Conservation (phyloP, 2,888 invertebrate genomes). For the Hydriomena furcata region DNA sequence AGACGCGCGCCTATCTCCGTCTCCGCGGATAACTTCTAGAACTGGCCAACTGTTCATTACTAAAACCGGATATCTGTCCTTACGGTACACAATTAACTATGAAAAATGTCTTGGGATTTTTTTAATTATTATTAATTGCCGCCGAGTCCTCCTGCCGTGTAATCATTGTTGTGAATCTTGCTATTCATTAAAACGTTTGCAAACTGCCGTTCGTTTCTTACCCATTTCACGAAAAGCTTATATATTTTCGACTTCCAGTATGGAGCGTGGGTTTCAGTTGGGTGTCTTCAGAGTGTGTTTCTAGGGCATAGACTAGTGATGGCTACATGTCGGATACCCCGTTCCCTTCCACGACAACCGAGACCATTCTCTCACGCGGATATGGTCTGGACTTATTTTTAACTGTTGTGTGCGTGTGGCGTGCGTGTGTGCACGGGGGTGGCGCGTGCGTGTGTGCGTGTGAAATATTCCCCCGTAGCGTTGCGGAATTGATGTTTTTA, state of each 20-base stretch:
- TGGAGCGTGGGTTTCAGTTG: not conserved
- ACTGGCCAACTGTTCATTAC: slow-evolving; percentile 59
- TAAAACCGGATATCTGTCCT: slow-evolving; percentile 54
- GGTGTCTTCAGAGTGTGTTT: slow-evolving; percentile 11
- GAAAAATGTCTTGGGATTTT: slow-evolving; percentile 23
- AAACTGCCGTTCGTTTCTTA: not conserved
- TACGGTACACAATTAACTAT: slow-evolving; percentile 31
- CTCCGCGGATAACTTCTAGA: slow-evolving; percentile 77
- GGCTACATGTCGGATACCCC: slow-evolving; percentile 44
- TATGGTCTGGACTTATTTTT: slow-evolving; percentile 77
- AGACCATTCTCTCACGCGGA: slow-evolving; percentile 75
- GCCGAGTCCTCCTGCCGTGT: slow-evolving; percentile 6
- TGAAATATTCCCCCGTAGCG: slow-evolving; percentile 77
- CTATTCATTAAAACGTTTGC: slow-evolving; percentile 4
- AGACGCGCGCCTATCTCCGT: slow-evolving; percentile 72
- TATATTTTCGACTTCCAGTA: not conserved
- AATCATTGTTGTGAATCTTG: slow-evolving; percentile 19
- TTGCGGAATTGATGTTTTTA: slow-evolving; percentile 81
- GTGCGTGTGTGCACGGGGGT: slow-evolving; percentile 53
- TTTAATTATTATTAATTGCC: slow-evolving; percentile 25
- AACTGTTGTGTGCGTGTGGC: slow-evolving; percentile 70
- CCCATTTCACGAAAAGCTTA: not conserved
- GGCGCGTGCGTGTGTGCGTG: slow-evolving; percentile 64
- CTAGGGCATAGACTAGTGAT: slow-evolving; percentile 21
- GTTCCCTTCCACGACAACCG: slow-evolving; percentile 42